Percentiles rank a stretch among this genome's conserved stretches.
Conservation (phyloP, 2,113 vertebrate genomes). For the Phaetusa simplex region DNA sequence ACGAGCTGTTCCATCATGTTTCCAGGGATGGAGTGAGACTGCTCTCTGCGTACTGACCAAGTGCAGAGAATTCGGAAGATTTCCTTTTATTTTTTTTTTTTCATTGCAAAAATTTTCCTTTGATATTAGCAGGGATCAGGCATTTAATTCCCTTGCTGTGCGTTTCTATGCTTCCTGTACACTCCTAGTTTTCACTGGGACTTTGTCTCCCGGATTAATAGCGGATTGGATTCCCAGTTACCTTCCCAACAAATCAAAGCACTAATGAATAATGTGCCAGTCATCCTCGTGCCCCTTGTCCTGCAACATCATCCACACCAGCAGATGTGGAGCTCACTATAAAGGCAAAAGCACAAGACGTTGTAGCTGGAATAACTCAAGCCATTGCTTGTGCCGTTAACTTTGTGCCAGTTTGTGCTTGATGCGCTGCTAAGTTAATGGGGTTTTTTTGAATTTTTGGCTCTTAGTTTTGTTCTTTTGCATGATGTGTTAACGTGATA, state of each 20-base stretch:
- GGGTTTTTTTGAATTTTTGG: not conserved
- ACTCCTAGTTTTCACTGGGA: not conserved
- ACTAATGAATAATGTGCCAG: not conserved
- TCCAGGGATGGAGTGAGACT: not conserved
- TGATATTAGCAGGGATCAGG: not conserved
- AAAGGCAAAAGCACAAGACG: not conserved
- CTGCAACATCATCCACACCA: not conserved
- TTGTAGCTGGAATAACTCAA: not conserved
- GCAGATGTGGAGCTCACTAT: not conserved
- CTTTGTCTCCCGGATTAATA: not conserved
- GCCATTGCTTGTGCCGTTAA: not conserved
- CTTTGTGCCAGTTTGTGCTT: not conserved
- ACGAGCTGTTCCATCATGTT: too few species aligned
- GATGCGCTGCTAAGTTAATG: not conserved
- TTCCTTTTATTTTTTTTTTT: not conserved
- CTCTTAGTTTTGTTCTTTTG: not conserved
- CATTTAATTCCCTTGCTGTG: not conserved
- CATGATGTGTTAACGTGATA: not conserved
- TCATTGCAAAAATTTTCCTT: not conserved
- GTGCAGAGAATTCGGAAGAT: not conserved
- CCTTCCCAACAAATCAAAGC: not conserved
- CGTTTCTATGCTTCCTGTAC: not conserved
- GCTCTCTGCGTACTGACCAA: not conserved
- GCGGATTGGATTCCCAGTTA: not conserved
- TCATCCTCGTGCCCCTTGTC: not conserved